Conservation (phyloP, 2,113 vertebrate genomes). For the Parotia lawesii region DNA sequence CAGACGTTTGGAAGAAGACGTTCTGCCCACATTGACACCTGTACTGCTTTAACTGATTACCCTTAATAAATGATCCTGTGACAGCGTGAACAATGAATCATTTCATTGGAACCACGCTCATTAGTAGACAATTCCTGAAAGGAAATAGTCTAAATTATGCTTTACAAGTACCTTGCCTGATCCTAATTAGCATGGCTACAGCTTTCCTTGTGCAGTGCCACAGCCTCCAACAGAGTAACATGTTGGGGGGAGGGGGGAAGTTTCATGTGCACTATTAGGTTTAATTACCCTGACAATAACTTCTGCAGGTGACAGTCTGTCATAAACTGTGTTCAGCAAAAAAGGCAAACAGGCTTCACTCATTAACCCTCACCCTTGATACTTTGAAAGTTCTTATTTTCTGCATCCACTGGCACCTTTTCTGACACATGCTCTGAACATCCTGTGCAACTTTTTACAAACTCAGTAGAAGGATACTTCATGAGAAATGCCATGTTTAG, state of each 20-base stretch:
- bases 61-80: not conserved
- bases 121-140: slow-evolving; percentile 12
- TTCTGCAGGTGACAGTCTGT: not conserved
- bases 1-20: not conserved
- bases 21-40: not conserved
- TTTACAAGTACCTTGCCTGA: not conserved
- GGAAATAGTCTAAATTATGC: slow-evolving; percentile 9
- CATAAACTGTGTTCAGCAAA: not conserved
- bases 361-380: not conserved
- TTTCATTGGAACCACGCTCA: not conserved
- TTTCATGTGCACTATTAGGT: not conserved
- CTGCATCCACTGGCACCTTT: not conserved
- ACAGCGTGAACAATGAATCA: not conserved
- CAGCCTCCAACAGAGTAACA: not conserved
- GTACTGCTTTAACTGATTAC: not conserved
- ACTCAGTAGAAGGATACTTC: not conserved
- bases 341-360: not conserved
- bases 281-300: not conserved
- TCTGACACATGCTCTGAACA: not conserved
- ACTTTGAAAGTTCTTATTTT: not conserved
- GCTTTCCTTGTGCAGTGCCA: not conserved
- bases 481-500: not conserved
- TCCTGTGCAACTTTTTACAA: not conserved
- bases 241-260: too few species aligned
- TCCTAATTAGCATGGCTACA: not conserved